Evolutionary conservation across 2,888 invertebrate genomes (phyloP).

Genomic region (Tenthredo amoena): DNA sequence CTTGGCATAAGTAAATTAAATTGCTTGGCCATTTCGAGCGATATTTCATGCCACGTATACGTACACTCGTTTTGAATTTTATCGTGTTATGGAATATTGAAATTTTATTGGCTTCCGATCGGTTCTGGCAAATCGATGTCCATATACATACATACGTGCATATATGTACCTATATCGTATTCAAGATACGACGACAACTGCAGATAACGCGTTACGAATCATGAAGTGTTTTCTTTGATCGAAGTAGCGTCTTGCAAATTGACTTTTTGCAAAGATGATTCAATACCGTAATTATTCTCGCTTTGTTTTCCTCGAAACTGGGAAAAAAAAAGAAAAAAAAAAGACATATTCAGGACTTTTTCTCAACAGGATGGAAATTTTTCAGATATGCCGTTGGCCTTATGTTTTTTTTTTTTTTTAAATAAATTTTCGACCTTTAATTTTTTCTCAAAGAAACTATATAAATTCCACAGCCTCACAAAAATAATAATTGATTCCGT

Average conservation of each 20-base stretch:
- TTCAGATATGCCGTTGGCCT: no score
- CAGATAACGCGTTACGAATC: background rate
- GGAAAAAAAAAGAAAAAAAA: background rate
- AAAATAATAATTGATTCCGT: no score
- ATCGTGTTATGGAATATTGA: background rate
- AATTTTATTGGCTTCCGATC: background rate
- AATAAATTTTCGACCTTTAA: no score
- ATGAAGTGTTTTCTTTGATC: background rate
- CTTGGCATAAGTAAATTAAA: background rate
- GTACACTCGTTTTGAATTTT: background rate
- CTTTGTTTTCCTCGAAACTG: background rate
- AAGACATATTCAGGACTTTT: no score
- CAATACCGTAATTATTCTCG: background rate
- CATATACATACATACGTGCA: background rate
- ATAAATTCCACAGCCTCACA: no score
- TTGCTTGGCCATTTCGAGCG: background rate
- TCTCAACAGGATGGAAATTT: no score
- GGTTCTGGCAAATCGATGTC: background rate
- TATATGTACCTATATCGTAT: background rate
- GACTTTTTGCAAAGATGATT: background rate
- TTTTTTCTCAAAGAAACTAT: no score
- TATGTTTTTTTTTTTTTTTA: no score
- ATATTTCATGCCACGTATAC: background rate
- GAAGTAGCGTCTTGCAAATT: background rate
- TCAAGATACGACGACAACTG: background rate